Percentiles rank a stretch among this genome's conserved stretches.
These are phyloP conservation scores for Threskiornis aethiopicus DNA, from an alignment of 2,797 vertebrate genomes.

Conservation along the genomic window DNA sequence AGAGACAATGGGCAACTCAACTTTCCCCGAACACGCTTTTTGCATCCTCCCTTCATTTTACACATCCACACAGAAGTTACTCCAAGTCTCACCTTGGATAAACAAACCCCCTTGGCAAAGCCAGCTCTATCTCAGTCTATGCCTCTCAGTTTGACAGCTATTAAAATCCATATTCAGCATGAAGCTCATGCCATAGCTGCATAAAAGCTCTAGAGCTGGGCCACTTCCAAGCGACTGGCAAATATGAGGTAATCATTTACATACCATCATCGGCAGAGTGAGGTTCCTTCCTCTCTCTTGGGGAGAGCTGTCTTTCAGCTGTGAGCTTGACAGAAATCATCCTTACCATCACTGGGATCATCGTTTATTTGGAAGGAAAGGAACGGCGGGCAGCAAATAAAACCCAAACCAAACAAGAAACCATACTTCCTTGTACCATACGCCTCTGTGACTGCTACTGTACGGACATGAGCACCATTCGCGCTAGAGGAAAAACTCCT, in stretches of 20 bases:
- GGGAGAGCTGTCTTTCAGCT: constrained; percentile 43
- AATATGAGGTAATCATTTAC: constrained; percentile 55
- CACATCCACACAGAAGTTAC: not conserved
- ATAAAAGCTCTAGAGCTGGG: constrained; percentile 42
- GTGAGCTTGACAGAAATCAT: constrained; percentile 20
- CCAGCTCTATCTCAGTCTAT: not conserved
- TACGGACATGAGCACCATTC: accelerated
- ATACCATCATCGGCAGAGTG: constrained; percentile 18
- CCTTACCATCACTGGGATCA: not conserved
- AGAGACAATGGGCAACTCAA: not conserved
- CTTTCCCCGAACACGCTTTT: not conserved
- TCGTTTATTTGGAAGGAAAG: not conserved
- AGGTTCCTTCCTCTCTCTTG: constrained; percentile 47
- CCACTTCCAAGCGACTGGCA: constrained; percentile 33
- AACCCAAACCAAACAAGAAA: not conserved
- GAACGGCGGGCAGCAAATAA: not conserved
- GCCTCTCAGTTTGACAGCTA: constrained; percentile 19
- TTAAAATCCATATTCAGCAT: constrained; percentile 19
- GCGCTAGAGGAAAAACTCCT: not conserved
- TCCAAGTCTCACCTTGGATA: not conserved
- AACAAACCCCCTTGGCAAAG: not conserved
- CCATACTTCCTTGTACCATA: accelerated
- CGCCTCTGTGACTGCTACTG: accelerated
- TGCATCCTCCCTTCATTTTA: not conserved
- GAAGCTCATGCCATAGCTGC: constrained; percentile 9